Conservation (phyloP, 1,140 invertebrate genomes). For the Paraescarpia echinospica region DNA sequence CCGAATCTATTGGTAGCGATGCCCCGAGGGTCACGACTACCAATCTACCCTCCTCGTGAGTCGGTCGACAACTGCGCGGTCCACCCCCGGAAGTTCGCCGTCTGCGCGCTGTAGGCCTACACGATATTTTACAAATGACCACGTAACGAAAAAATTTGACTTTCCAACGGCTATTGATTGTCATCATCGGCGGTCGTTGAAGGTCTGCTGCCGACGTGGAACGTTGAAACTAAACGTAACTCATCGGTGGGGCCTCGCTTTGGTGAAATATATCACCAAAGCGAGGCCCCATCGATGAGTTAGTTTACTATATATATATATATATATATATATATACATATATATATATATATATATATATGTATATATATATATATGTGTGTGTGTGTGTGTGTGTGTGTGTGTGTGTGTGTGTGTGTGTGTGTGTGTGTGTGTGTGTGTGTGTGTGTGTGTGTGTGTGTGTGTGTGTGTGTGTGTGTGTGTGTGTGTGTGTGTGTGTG, state of each 20-base stretch:
- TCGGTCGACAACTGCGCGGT: background rate
- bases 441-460: slow-evolving; percentile 39
- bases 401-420: slow-evolving; percentile 35
- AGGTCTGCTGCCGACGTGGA: too few relatives aligned
- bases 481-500: slow-evolving; percentile 28
- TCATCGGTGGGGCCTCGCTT: too few relatives aligned
- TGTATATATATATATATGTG: slow-evolving; percentile 34
- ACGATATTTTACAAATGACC: background rate
- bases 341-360: background rate
- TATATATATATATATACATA: too few relatives aligned
- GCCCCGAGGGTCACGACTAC: background rate
- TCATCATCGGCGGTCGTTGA: too few relatives aligned
- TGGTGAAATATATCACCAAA: too few relatives aligned
- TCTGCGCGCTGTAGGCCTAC: too few relatives aligned
- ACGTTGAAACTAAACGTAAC: too few relatives aligned
- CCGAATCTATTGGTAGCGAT: background rate
- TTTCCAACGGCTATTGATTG: background rate
- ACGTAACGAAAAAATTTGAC: background rate
- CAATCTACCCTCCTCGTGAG: background rate
- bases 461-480: slow-evolving; percentile 34
- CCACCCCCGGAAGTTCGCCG: background rate
- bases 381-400: slow-evolving; percentile 33
- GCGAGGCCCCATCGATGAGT: too few relatives aligned
- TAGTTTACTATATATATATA: too few relatives aligned
- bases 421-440: slow-evolving; percentile 38